Evolutionary conservation across 2,888 invertebrate genomes (phyloP), one percentile per base, ranked within the genome.

Genomic region (Stenoptilia bipunctidactyla): DNA sequence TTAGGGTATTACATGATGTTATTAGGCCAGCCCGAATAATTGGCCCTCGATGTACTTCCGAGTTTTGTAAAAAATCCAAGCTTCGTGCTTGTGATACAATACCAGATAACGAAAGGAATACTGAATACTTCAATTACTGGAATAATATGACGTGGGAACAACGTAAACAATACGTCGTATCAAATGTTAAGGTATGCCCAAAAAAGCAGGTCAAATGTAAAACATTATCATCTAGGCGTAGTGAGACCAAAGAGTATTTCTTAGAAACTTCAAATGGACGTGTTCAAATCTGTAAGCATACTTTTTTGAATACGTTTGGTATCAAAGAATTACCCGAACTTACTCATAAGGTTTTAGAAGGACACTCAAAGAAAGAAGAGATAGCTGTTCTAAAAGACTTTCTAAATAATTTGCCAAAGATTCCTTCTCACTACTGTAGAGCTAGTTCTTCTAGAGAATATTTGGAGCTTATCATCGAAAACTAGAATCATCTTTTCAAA

Each of bases 341-440:
- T 27, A 37, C 42, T 39, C 27, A 25, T 25, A 25, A 25, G 27
- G 27, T 25, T 25, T 25, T 25, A 25, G 42, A 43, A 37, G 45
- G 43, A 1, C 42, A 40, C 36, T 30, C 38, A 36, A 41, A 41
- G 37, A 40, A 41, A 44, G 35, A 44, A 34, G 36, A 39, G 27
- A 25, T 38, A 27, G 36, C 38, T 37, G 37, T 39, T 27, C 41
- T 44, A 30, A 44, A 39, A 39, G 38, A 43, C 27, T 40, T 43
- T 13, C 37, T 42, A 25, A 36, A 20, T 40, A 39, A 39, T 27
- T 39, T 53, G 37, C 46, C 46, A 15, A 52, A 54, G 45, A 41
- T 52, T 38, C 48, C 47, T 13, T 51, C 52, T 1, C 54, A 54
- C 39, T 54, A 52, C 40, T 52, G 53, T 42, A 41, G 47, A 38